Base-by-base conservation (phyloP, 2,888 invertebrate species). In the Brachyptera putata region DNA sequence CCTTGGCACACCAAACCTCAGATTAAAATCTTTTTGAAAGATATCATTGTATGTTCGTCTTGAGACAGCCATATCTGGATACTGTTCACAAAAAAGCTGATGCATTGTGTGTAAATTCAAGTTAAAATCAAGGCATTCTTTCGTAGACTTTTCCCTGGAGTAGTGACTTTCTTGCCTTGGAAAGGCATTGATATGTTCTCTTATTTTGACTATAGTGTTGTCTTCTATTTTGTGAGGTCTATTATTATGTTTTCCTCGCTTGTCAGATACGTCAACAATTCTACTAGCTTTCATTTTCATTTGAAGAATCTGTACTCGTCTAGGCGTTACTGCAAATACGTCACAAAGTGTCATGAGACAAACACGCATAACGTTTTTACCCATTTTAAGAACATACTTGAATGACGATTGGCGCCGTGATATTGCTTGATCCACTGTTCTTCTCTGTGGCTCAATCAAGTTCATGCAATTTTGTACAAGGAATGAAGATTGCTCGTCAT, bases 41-140 rank as follows among this genome's bases (percentile, higher is more conserved):
- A 58, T 21, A 36, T 58, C 58, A n/a, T 11, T 26, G 34, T 50
- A 58, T n/a, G 30, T 7, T 30, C 30, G 30, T 7, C 30, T 5
- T 7, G 30, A 30, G 7, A 30, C 30, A 7, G 30, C 5, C 11
- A 30, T 5, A 7, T 30, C 30, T 11, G 30, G 30, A 30, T 30
- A 30, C 11, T 30, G 5, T 11, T 30, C 30, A 30, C 30, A 30
- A 11, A 30, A 30, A 11, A 30, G 30, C 11, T 30, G 30, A 30
- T 30, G 30, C 30, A 30, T 7, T 30, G 5, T 30, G 11, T 7
- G 11, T 5, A 30, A 11, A 7, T 5, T 30, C 30, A 30, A 30
- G 11, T 30, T 30, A 11, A 11, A 11, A 30, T 5, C 11, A 7
- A 30, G 11, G 11, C 30, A 30, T 30, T 30, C 30, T 30, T 30